Percentiles rank a stretch among this genome's conserved stretches.
Conservation (phyloP, 2,888 invertebrate species). For the Parascotia fuliginaria region DNA sequence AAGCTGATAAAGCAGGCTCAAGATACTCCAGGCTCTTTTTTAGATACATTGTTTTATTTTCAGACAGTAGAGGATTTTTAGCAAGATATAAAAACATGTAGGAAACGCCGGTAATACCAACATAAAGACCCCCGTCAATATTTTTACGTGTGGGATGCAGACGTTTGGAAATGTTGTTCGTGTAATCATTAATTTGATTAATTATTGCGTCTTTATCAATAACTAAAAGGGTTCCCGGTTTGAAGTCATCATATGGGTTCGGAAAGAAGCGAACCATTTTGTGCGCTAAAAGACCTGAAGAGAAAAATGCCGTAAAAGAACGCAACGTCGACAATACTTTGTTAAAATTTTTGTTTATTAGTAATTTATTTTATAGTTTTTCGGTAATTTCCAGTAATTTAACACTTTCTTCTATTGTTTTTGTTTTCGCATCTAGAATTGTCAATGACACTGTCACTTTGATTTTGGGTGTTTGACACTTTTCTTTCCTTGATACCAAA, state of each 20-base stretch:
- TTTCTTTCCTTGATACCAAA: too few species aligned
- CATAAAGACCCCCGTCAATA: conserved; percentile 88
- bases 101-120: conserved; percentile 89
- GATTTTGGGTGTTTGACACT: background rate
- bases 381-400: too few species aligned
- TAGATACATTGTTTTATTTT: conserved; percentile 77
- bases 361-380: background rate
- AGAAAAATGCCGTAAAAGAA: conserved; percentile 46
- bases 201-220: conserved; percentile 56
- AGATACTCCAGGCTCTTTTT: conserved; percentile 87
- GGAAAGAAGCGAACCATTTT: conserved; percentile 78
- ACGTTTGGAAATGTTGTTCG: conserved; percentile 66
- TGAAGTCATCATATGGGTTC: conserved; percentile 69
- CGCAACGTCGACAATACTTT: conserved; percentile 37
- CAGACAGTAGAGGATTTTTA: conserved; percentile 79
- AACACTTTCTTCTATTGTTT: too few species aligned
- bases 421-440: too few species aligned
- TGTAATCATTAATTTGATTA: conserved; percentile 61
- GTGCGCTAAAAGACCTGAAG: conserved; percentile 38
- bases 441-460: background rate
- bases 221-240: conserved; percentile 38
- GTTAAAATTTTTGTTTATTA: conserved; percentile 19
- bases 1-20: conserved; percentile 86
- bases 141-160: conserved; percentile 66
- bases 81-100: conserved; percentile 91